Conservation (phyloP, 2,797 vertebrate species). For the Helostoma temminkii region DNA sequence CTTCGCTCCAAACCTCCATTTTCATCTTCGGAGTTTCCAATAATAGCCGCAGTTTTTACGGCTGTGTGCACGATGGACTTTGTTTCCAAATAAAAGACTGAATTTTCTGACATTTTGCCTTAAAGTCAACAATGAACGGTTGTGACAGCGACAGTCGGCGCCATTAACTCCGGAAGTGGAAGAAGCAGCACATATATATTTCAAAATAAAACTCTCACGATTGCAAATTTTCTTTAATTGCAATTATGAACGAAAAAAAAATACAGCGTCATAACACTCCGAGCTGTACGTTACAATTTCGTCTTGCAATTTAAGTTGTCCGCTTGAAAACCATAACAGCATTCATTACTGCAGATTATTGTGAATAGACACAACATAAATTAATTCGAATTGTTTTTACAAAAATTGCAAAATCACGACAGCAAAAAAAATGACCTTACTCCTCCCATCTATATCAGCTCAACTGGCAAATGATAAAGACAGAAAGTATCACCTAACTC, state of each 20-base stretch:
- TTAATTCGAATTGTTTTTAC: slow-evolving; percentile 6
- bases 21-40: background rate
- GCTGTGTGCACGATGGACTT: slow-evolving; percentile 58
- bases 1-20: fast-evolving
- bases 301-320: background rate
- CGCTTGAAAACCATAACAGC: slow-evolving; percentile 1
- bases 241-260: slow-evolving; percentile 9
- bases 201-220: slow-evolving; percentile 61
- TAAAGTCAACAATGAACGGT: fast-evolving
- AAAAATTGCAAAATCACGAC: background rate
- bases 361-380: slow-evolving; percentile 10
- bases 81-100: slow-evolving; percentile 45
- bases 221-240: slow-evolving; percentile 44
- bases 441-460: background rate
- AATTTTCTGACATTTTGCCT: slow-evolving; percentile 40
- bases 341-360: background rate
- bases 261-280: background rate
- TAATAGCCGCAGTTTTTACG: slow-evolving; percentile 16
- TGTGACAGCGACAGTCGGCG: fast-evolving
- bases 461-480: background rate
- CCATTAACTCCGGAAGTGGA: slow-evolving; percentile 40
- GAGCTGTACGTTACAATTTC: background rate
- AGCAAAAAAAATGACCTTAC: background rate
- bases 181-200: background rate
- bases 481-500: background rate